Evolutionary conservation across 2,797 vertebrate species (phyloP).

Genomic region (Anisognathus igniventris): DNA sequence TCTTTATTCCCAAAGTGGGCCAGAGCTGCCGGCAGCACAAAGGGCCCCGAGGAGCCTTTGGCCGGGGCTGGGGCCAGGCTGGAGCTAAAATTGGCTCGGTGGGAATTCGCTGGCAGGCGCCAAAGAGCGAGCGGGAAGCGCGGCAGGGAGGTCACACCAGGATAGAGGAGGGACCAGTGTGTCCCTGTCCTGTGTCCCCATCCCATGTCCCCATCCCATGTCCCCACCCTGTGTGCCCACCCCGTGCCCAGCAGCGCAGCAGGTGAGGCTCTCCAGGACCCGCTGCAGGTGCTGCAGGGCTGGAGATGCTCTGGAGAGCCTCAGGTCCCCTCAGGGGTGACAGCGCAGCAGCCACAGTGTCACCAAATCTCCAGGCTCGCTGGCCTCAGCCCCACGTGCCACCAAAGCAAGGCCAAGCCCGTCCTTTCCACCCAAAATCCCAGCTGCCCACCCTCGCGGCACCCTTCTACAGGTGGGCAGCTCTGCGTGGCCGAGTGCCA

Average conservation of each 20-base stretch:
- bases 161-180: background rate
- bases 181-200: background rate
- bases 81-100: slow-evolving; percentile 66
- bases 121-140: background rate
- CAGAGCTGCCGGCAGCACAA: slow-evolving; percentile 20
- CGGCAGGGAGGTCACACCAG: fast-evolving
- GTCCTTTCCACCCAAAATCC: background rate
- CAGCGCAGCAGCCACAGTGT: fast-evolving
- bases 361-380: background rate
- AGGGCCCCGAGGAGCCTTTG: slow-evolving; percentile 19
- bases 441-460: fast-evolving
- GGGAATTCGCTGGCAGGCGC: slow-evolving; percentile 54
- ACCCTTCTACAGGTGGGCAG: background rate
- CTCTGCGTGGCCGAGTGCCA: fast-evolving
- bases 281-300: fast-evolving
- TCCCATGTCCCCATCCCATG: background rate
- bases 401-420: fast-evolving
- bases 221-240: background rate
- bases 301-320: background rate
- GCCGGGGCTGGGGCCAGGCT: background rate
- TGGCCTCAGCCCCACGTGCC: fast-evolving
- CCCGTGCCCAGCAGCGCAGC: background rate
- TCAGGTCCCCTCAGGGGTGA: background rate
- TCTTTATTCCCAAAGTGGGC: slow-evolving; percentile 27
- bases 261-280: background rate